Base-by-base conservation (phyloP, 2,888 invertebrate genomes). In the Zygogramma bicolorata region DNA sequence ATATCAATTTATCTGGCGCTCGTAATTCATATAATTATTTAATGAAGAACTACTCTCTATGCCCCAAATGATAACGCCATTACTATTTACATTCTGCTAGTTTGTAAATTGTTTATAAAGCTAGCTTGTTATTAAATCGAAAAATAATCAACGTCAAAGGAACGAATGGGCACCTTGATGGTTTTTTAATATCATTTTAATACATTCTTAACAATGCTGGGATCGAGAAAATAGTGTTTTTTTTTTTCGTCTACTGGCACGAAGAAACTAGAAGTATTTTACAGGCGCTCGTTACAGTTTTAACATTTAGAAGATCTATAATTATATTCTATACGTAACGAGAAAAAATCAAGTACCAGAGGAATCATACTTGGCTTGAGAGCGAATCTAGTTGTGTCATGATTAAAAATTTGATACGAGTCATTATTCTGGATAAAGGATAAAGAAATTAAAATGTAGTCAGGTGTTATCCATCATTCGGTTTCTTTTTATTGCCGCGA, bases 161-260 rank as follows among this genome's bases (percentile, higher is more conserved):
- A 53, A 53, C 27, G 53, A 53, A 53, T 53, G 53, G 3, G 6
- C 53, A 49, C 62, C 65, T 68, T 75, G 75, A 75, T 75, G 71
- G 63, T 59, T 75, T 75, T 75, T 75, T 75, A 75, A 75, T 75
- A 72, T 73, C 68, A 65, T 75, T 75, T 75, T 75, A 75, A 75
- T 75, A 69, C 66, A 73, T 61, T 65, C 69, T 67, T 59, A 65
- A 70, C 65, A 71, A 71, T 42, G 42, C 27, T 63, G 68, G 57
- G 63, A 68, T 71, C 40, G 25, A 10, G 22, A 31, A 49, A 67
- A 25, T 34, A 34, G 40, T 27, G 46, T 25, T 57, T 38, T 27
- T 60, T 15, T 57, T 38, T 42, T 27, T 20, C 10, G 18, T 46
- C 46, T 20, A 46, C 46, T 29, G 25, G 66, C 15, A 57, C n/a